These are phyloP conservation scores for Aspidoscelis tigris DNA, from an alignment of 2,113 vertebrate genomes.

Conservation along the genomic window DNA sequence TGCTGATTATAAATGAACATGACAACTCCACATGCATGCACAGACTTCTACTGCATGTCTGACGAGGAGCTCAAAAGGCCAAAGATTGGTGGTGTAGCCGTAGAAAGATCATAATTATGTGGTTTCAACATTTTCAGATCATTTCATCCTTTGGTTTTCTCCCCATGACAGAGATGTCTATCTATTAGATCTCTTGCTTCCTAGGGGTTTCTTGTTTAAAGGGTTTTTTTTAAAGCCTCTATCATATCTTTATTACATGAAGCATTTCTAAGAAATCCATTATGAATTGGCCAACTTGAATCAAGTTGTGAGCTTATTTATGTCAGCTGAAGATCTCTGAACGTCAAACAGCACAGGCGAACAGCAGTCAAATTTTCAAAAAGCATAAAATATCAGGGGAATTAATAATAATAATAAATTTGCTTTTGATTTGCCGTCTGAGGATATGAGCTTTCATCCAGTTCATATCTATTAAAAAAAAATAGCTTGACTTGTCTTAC, in stretches of 20 bases:
- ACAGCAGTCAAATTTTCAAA: not conserved
- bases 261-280: not conserved
- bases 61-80: not conserved
- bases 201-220: not conserved
- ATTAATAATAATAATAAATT: conserved; percentile 12
- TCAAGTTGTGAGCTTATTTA: not conserved
- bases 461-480: not conserved
- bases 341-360: not conserved
- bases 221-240: not conserved
- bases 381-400: not conserved
- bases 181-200: not conserved
- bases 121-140: not conserved
- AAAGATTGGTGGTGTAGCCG: not conserved
- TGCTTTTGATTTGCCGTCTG: conserved; percentile 4
- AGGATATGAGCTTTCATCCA: not conserved
- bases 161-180: not conserved
- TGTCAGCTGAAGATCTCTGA: not conserved
- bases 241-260: not conserved
- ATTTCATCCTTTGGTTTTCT: not conserved
- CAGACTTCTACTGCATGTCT: not conserved
- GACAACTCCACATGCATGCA: not conserved
- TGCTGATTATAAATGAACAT: not conserved
- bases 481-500: not conserved
- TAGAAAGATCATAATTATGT: not conserved
- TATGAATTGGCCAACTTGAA: not conserved